Conservation (phyloP, 2,113 vertebrate genomes). For the Brevimyrus niger region DNA sequence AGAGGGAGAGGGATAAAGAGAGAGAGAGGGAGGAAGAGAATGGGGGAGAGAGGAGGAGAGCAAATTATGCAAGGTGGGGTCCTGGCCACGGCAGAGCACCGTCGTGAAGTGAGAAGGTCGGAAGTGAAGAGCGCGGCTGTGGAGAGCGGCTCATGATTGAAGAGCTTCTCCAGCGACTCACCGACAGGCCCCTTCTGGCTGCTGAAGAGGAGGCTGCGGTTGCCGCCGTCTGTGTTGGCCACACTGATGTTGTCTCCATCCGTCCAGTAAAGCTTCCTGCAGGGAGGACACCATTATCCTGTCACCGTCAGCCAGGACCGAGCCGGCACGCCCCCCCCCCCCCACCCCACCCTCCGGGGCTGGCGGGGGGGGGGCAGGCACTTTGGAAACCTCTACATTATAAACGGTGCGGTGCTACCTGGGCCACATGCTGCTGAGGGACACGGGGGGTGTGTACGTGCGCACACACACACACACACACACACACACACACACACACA, state of each 20-base stretch:
- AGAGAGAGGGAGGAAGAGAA: background rate
- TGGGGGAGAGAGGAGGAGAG: too few relatives aligned
- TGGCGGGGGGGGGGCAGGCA: background rate
- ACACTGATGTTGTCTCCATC: conserved; percentile 93
- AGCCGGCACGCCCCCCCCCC: background rate
- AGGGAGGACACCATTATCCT: background rate
- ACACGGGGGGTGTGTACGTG: background rate
- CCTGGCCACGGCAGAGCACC: background rate
- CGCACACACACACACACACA: background rate
- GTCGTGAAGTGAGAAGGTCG: background rate
- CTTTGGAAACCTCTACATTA: background rate
- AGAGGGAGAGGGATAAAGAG: background rate
- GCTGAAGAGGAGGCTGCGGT: conserved; percentile 76
- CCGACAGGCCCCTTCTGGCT: conserved; percentile 87
- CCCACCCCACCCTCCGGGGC: background rate
- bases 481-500: background rate
- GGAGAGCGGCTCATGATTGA: background rate
- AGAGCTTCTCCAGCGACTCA: conserved; percentile 46
- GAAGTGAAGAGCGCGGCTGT: too few relatives aligned
- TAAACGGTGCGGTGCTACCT: background rate
- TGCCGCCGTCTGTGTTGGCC: conserved; percentile 88
- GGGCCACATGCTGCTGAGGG: background rate
- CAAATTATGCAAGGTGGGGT: background rate
- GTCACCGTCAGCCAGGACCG: background rate
- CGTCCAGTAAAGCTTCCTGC: conserved; percentile 93